Evolutionary conservation across 2,113 vertebrate species (phyloP), one percentile per base, ranked within the genome.

Genomic region (Strix uralensis): DNA sequence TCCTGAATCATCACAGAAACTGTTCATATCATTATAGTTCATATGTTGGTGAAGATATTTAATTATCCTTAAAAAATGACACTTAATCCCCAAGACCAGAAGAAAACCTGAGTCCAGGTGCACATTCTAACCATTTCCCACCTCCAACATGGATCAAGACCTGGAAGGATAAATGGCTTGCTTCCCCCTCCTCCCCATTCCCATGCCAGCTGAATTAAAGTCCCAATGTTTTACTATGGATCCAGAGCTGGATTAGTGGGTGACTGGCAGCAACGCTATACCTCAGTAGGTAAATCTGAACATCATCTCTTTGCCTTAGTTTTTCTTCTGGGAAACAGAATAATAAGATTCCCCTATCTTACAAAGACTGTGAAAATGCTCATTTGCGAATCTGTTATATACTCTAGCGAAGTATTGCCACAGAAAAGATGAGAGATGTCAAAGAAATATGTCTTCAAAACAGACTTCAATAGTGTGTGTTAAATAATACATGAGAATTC

Each of bases 401-500:
- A 44, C 3, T 86, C 30, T 55, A 57, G 61, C 1, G 7, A 93
- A 81, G 52, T 67, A 88, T 25, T 75, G 86, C 44, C 72, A 81
- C 47, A 91, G 65, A 91, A 84, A 92, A 81, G 38, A 96, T 52
- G 52, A 88, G 49, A 82, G 25, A 49, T 38, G 59, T 88, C 85
- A 93, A 71, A 94, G 44, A 80, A 58, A 65, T 58, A 61, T 62
- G n/a, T 63, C 85, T 94, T 93, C 82, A 81, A 92, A 94, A 78
- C 20, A 70, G 63, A 83, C 59, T 90, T 92, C 75, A 94, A 63
- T 63, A 83, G 51, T 11, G 12, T 21, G 21, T 81, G 18, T 74
- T 97, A 96, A 95, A 94, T 94, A 92, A 95, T 95, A 95, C 75
- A 95, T 72, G 34, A 93, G 58, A 88, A 87, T 71, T 90, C 55